These are phyloP conservation scores for Nothura maculosa DNA, from an alignment of 2,797 vertebrate species.

Conservation along the genomic window DNA sequence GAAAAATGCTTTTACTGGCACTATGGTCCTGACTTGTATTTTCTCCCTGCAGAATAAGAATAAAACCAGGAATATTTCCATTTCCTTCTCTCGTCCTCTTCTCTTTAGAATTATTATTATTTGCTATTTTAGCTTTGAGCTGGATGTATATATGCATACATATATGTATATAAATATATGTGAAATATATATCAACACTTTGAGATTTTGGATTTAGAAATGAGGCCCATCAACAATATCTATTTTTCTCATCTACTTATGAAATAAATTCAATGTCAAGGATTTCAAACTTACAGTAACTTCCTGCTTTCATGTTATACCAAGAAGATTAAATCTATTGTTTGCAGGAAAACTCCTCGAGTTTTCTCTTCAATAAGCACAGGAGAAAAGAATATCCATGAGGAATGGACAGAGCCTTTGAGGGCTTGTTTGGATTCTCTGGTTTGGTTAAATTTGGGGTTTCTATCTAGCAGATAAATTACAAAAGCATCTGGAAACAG, in stretches of 20 bases:
- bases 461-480: rapidly evolving
- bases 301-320: not conserved
- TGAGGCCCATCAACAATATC: not conserved
- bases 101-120: not conserved
- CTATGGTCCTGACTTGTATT: not conserved
- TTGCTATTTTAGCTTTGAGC: not conserved
- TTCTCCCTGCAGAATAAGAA: not conserved
- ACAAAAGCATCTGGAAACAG: not conserved
- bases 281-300: not conserved
- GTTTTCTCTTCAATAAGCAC: not conserved
- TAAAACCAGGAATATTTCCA: not conserved
- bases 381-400: not conserved
- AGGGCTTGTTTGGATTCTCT: not conserved
- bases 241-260: not conserved
- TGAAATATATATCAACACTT: not conserved
- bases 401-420: rapidly evolving
- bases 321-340: rapidly evolving
- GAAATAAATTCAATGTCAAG: not conserved
- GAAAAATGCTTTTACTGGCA: not conserved
- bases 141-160: not conserved
- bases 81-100: not conserved
- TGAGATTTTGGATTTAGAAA: not conserved
- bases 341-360: not conserved
- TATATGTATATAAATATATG: not conserved
- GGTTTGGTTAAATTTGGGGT: not conserved